Conservation (phyloP, 2,888 invertebrate genomes). For the Chirona hameri region DNA sequence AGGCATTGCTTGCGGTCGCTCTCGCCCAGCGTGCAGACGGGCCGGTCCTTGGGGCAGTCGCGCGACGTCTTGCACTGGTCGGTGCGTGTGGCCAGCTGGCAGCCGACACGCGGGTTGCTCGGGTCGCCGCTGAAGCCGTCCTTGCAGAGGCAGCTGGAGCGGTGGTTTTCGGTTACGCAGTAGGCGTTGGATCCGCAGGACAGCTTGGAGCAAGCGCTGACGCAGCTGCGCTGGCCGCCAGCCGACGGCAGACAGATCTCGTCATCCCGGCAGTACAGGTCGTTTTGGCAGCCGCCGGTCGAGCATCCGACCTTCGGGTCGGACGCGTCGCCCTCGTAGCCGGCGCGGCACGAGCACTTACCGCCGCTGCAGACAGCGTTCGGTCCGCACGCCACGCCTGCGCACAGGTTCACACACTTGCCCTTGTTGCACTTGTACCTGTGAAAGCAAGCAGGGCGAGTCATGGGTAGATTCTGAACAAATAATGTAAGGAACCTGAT, state of each 20-base stretch:
- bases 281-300: conserved; percentile 70
- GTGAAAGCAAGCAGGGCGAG: conserved; percentile 37
- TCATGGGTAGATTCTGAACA: too few species aligned
- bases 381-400: conserved; percentile 71
- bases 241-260: conserved; percentile 80
- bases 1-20: conserved; percentile 66
- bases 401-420: conserved; percentile 40
- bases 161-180: conserved; percentile 77
- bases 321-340: conserved; percentile 69
- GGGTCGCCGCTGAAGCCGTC: conserved; percentile 79
- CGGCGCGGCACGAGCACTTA: conserved; percentile 72
- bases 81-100: conserved; percentile 59
- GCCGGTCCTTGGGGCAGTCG: conserved; percentile 65
- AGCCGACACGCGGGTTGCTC: conserved; percentile 73
- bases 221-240: conserved; percentile 64
- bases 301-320: conserved; percentile 67
- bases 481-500: too few species aligned
- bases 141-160: conserved; percentile 79
- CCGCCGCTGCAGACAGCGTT: conserved; percentile 76
- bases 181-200: conserved; percentile 86
- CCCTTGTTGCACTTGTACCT: conserved; percentile 41
- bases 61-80: conserved; percentile 63
- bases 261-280: conserved; percentile 75
- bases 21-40: conserved; percentile 63
- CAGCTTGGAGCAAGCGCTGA: conserved; percentile 79